phyloP scores from a whole-genome alignment of 2,113 vertebrate genomes.

The Micromys minutus region DNA sequence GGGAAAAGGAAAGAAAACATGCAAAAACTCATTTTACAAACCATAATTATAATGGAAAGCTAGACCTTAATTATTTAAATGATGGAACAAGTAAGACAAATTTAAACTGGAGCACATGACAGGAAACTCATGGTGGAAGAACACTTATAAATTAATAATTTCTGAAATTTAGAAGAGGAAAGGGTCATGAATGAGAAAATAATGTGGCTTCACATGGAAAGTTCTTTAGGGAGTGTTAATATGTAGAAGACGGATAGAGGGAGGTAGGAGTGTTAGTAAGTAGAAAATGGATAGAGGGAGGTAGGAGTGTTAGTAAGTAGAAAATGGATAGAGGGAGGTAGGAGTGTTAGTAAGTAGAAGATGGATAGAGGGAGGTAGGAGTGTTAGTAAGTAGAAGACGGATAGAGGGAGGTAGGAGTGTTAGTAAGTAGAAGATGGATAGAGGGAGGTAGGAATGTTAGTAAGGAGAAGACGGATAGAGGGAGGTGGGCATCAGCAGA shows the following conservation, averaged over 20 bases:
- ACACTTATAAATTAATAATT: not conserved
- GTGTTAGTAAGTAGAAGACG: too few species aligned
- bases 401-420: not conserved
- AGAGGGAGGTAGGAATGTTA: too few species aligned
- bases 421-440: too few species aligned
- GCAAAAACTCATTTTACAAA: not conserved
- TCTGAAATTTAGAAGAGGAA: slow-evolving; percentile 25
- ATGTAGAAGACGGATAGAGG: too few species aligned
- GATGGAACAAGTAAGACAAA: not conserved
- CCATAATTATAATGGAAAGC: not conserved
- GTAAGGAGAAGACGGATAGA: too few species aligned
- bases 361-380: not conserved
- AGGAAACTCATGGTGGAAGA: slow-evolving; percentile 4
- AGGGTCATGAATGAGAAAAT: not conserved
- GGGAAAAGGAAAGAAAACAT: not conserved
- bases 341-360: too few species aligned
- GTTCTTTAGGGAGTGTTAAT: not conserved
- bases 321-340: too few species aligned
- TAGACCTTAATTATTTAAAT: slow-evolving; percentile 46
- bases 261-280: too few species aligned
- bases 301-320: too few species aligned
- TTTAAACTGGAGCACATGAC: not conserved
- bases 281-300: too few species aligned
- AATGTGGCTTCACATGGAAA: not conserved
- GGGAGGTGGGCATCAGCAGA: not conserved